A percentile compares a stretch with the other conserved stretches of the same genome.
Evolutionary conservation across 2,113 vertebrate species (phyloP).

Genomic region (Scomber japonicus): DNA sequence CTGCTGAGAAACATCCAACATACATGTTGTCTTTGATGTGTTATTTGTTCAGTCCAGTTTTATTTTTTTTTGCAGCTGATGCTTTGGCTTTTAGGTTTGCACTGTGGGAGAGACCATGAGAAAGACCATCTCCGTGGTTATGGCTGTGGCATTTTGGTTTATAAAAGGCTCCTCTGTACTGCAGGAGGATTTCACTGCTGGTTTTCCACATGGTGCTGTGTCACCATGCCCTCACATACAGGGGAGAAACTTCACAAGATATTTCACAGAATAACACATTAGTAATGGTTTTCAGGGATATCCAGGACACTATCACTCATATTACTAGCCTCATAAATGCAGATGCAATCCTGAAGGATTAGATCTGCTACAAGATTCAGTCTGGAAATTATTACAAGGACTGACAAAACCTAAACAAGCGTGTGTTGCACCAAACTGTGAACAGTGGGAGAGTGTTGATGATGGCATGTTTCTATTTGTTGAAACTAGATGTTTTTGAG

Average conservation of each 20-base stretch:
- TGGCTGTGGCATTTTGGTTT: conserved; percentile 54
- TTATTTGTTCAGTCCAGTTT: conserved; percentile 22
- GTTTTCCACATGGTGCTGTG: conserved; percentile 13
- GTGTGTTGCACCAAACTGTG: too few relatives aligned
- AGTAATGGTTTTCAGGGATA: conserved; percentile 6
- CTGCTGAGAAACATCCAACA: not conserved
- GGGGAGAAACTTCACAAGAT: conserved; percentile 25
- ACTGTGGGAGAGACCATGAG: conserved; percentile 26
- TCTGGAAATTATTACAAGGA: too few relatives aligned
- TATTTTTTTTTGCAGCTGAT: not conserved
- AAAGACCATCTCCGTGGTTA: conserved; percentile 47
- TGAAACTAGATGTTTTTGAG: not conserved
- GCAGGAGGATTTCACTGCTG: conserved; percentile 18
- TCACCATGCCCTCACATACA: conserved; percentile 45
- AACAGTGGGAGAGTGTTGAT: not conserved
- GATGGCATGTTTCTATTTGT: not conserved
- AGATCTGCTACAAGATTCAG: not conserved
- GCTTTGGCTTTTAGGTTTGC: conserved; percentile 34
- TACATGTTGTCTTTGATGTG: not conserved
- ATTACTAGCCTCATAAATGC: not conserved
- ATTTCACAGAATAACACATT: conserved; percentile 6
- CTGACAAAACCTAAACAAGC: too few relatives aligned
- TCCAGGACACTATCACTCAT: conserved; percentile 4
- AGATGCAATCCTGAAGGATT: not conserved
- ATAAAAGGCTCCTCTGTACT: conserved; percentile 52